Conservation (phyloP, 2,888 invertebrate species). For the Philaethria dido region DNA sequence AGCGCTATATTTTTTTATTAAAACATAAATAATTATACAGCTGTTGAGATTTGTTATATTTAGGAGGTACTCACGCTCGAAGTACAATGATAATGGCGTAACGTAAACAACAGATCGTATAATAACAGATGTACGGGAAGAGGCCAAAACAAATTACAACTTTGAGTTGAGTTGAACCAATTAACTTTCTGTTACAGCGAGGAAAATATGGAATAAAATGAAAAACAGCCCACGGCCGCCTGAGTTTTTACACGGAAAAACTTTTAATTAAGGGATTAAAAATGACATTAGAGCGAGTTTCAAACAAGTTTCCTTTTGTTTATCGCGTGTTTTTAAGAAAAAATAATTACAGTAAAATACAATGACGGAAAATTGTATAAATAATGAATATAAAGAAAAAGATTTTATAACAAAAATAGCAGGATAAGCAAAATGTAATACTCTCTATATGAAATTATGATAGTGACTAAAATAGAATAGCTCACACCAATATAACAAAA, state of each 20-base stretch:
- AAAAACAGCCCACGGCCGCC: constrained; percentile 71
- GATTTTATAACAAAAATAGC: too few relatives aligned
- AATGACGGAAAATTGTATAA: constrained; percentile 50
- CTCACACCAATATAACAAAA: not conserved
- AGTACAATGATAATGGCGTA: constrained; percentile 39
- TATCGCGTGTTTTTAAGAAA: constrained; percentile 57
- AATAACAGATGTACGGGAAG: constrained; percentile 73
- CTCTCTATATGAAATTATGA: not conserved
- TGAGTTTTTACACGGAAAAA: constrained; percentile 70
- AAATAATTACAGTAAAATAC: constrained; percentile 48
- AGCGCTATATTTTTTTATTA: not conserved
- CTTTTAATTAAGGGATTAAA: constrained; percentile 84
- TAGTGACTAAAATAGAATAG: not conserved
- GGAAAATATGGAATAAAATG: constrained; percentile 81
- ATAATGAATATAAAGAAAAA: not conserved
- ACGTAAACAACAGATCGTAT: constrained; percentile 61
- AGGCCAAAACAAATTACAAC: constrained; percentile 80
- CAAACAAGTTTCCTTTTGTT: constrained; percentile 74
- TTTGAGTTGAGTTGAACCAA: constrained; percentile 78
- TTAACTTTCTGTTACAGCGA: constrained; percentile 81
- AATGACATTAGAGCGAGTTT: constrained; percentile 79
- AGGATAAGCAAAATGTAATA: not conserved
- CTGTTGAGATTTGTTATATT: not conserved
- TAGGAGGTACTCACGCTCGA: constrained; percentile 5
- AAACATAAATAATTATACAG: not conserved